These are phyloP conservation scores for Cantharis rustica DNA, from an alignment of 2,888 invertebrate species.

Conservation along the genomic window DNA sequence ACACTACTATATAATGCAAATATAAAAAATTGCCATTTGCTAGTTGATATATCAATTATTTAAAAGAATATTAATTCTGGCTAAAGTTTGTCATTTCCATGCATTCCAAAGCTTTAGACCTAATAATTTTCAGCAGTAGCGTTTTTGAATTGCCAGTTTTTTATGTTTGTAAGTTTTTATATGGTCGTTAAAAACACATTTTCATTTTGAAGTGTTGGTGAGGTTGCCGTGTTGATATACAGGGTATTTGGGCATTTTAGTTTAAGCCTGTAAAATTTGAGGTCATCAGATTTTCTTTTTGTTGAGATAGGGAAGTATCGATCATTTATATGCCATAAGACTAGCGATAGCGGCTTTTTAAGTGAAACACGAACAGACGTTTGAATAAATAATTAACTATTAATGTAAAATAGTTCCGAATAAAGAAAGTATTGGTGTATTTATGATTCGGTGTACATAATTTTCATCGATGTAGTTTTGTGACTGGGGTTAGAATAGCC, in stretches of 20 bases:
- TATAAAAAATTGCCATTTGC: not conserved
- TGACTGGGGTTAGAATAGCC: not conserved
- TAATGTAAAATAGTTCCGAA: not conserved
- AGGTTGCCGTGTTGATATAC: not conserved
- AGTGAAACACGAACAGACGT: not conserved
- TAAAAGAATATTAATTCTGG: not conserved
- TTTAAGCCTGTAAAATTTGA: not conserved
- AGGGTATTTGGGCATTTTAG: not conserved
- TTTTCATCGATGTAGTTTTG: not conserved
- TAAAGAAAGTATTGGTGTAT: not conserved
- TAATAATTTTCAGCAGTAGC: not conserved
- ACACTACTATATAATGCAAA: not conserved
- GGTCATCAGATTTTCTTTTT: not conserved
- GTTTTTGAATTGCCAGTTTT: not conserved
- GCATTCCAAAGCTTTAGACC: not conserved
- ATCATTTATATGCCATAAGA: not conserved
- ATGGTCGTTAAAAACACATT: not conserved
- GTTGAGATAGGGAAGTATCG: not conserved
- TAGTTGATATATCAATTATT: not conserved
- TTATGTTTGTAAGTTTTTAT: not conserved
- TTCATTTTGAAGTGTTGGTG: not conserved
- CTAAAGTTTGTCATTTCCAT: not conserved
- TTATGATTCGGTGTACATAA: not conserved
- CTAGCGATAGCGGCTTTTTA: not conserved
- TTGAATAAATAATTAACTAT: not conserved